These are phyloP conservation scores for Bufo bufo DNA, from an alignment of 2,113 vertebrate species.

Conservation along the genomic window DNA sequence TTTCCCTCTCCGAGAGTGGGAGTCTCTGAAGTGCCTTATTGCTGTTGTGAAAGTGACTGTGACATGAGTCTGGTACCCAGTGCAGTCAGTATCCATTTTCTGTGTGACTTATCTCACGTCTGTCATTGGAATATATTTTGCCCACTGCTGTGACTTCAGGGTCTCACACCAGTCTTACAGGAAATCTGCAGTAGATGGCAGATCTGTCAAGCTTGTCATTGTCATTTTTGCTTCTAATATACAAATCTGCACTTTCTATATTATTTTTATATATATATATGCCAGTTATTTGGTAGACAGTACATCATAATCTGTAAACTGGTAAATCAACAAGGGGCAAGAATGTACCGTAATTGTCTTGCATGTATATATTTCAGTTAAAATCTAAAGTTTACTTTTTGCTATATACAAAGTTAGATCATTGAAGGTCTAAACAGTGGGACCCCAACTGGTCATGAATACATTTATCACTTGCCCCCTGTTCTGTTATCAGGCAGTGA, in stretches of 20 bases:
- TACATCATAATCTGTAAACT: background rate
- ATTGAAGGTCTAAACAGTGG: too few species aligned
- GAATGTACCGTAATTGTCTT: background rate
- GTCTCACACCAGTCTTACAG: background rate
- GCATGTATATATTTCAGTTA: background rate
- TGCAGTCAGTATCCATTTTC: constrained; percentile 12
- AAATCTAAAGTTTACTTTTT: background rate
- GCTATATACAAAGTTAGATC: background rate
- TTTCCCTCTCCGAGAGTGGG: constrained; percentile 18
- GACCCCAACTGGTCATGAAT: background rate
- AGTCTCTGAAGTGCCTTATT: constrained; percentile 45
- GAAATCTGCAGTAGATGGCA: background rate
- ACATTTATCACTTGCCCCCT: too few species aligned
- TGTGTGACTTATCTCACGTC: background rate
- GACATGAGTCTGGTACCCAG: constrained; percentile 29
- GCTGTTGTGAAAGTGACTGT: constrained; percentile 14
- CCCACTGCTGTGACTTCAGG: background rate
- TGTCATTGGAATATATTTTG: constrained; percentile 5
- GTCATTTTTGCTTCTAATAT: background rate
- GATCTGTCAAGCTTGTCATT: background rate
- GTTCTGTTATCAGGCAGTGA: too few species aligned
- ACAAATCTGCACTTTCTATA: background rate
- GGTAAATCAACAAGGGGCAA: background rate
- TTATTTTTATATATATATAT: background rate
- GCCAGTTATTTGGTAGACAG: background rate